Evolutionary conservation across 2,888 invertebrate genomes (phyloP).

Genomic region (Monochamus alternatus): DNA sequence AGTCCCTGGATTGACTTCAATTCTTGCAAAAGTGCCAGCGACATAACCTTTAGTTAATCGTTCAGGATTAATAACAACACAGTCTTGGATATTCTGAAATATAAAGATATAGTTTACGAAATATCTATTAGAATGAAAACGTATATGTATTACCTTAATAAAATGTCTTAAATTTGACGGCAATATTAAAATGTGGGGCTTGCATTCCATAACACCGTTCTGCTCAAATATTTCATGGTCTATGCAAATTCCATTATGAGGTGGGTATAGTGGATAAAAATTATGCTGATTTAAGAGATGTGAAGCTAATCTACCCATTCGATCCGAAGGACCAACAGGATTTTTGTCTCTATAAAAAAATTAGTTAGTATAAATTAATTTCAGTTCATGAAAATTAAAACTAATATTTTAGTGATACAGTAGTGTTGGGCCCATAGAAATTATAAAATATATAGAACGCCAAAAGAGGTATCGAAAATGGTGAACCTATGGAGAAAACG

Average conservation of each 20-base stretch:
- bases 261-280: slow-evolving; percentile 88
- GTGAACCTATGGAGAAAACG: too few relatives aligned
- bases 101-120: slow-evolving; percentile 16
- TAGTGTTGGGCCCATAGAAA: too few relatives aligned
- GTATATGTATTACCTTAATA: slow-evolving; percentile 75
- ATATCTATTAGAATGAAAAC: too few relatives aligned
- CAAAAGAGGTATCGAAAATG: too few relatives aligned
- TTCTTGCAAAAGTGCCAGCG: slow-evolving; percentile 85
- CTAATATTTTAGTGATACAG: too few relatives aligned
- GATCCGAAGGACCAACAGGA: slow-evolving; percentile 71
- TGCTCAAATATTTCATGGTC: slow-evolving; percentile 83
- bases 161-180: slow-evolving; percentile 91
- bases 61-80: slow-evolving; percentile 90
- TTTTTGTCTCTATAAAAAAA: slow-evolving; percentile 51
- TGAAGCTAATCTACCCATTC: slow-evolving; percentile 82
- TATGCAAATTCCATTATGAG: slow-evolving; percentile 77
- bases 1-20: slow-evolving; percentile 72
- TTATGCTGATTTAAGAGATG: slow-evolving; percentile 85
- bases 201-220: slow-evolving; percentile 80
- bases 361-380: neutral
- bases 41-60: slow-evolving; percentile 82
- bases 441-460: too few relatives aligned
- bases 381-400: too few relatives aligned
- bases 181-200: slow-evolving; percentile 87
- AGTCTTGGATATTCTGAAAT: slow-evolving; percentile 83